These are phyloP conservation scores for Arctocebus calabarensis DNA, from an alignment of 2,797 vertebrate genomes.

Conservation along the genomic window DNA sequence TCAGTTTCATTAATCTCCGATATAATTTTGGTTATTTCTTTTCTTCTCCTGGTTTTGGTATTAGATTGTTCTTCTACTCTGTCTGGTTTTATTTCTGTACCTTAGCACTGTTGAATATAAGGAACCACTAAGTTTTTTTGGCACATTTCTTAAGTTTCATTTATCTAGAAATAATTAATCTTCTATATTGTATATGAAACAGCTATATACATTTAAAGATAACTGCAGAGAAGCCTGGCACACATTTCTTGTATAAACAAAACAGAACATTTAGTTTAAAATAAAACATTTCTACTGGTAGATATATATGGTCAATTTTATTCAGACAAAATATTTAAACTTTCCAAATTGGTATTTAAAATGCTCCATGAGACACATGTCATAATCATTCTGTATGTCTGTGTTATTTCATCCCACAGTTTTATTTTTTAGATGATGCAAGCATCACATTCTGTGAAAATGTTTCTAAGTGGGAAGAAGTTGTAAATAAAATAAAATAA, in stretches of 20 bases:
- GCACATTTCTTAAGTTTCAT: not conserved
- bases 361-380: not conserved
- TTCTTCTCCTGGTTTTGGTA: too few species aligned
- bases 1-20: too few species aligned
- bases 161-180: slow-evolving; percentile 43
- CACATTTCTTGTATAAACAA: not conserved
- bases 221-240: not conserved
- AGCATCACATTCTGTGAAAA: not conserved
- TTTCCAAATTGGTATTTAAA: not conserved
- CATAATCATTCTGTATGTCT: not conserved
- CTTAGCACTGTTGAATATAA: not conserved
- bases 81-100: not conserved
- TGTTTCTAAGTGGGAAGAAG: not conserved
- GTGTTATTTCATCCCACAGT: not conserved
- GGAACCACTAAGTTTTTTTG: not conserved
- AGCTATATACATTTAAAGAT: not conserved
- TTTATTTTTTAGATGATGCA: not conserved
- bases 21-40: too few species aligned
- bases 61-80: not conserved
- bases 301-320: not conserved
- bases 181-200: not conserved
- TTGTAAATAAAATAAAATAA: slow-evolving; percentile 43
- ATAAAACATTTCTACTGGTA: not conserved
- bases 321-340: slow-evolving; percentile 25
- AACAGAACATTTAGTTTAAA: not conserved